These are phyloP conservation scores for Cyclopterus lumpus DNA, from an alignment of 2,797 vertebrate species.

Conservation along the genomic window DNA sequence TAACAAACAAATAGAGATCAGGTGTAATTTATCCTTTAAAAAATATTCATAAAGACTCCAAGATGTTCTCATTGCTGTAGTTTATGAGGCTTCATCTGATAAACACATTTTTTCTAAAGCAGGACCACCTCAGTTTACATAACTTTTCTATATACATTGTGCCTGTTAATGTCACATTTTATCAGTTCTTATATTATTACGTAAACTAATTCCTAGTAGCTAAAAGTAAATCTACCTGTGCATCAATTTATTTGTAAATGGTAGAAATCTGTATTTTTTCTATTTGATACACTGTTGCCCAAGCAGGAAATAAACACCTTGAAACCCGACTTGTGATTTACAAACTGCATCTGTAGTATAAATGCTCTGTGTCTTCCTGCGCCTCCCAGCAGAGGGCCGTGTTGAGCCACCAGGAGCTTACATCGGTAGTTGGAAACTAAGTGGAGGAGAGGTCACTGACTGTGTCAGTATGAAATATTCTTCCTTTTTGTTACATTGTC, in stretches of 20 bases:
- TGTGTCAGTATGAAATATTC: slow-evolving; percentile 26
- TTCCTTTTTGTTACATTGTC: slow-evolving; percentile 17
- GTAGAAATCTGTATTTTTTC: not conserved
- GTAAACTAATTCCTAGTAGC: slow-evolving; percentile 13
- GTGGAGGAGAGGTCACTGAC: slow-evolving; percentile 47
- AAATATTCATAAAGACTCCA: not conserved
- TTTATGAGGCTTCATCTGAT: not conserved
- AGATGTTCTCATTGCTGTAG: slow-evolving; percentile 18
- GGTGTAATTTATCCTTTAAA: not conserved
- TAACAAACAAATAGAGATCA: not conserved
- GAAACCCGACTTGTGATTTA: not conserved
- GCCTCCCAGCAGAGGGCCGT: slow-evolving; percentile 61
- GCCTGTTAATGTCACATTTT: slow-evolving; percentile 37
- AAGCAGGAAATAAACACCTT: not conserved
- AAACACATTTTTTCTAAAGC: slow-evolving; percentile 1
- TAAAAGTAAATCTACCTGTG: slow-evolving; percentile 17
- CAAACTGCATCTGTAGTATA: not conserved
- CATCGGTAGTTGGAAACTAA: not conserved
- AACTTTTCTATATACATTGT: slow-evolving; percentile 47
- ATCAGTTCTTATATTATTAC: not conserved
- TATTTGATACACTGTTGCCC: not conserved
- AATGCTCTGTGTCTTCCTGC: slow-evolving; percentile 1
- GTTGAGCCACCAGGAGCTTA: slow-evolving; percentile 9
- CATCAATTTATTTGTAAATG: not conserved
- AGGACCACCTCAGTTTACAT: not conserved